phyloP scores from a whole-genome alignment of 2,113 vertebrate species.

The Acanthochromis polyacanthus region DNA sequence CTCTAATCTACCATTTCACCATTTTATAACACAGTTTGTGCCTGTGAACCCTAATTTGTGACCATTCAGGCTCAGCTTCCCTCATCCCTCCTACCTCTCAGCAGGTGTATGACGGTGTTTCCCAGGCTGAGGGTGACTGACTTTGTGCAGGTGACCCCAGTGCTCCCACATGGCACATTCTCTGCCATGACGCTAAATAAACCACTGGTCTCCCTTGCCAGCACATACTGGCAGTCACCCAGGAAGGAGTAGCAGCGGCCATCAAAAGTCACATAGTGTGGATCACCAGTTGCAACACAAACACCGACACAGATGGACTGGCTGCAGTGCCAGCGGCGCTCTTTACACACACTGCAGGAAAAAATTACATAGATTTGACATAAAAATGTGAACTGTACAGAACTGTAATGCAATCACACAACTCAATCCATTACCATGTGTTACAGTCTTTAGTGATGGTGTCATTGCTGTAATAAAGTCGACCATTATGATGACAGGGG shows the following conservation, averaged over 20 bases:
- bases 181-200: constrained; percentile 88
- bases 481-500: constrained; percentile 90
- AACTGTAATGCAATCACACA: not conserved
- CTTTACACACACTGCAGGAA: constrained; percentile 83
- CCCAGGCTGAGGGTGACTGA: constrained; percentile 88
- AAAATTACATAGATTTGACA: not conserved
- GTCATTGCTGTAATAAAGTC: constrained; percentile 87
- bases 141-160: constrained; percentile 92
- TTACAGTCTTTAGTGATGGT: constrained; percentile 93
- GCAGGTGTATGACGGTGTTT: constrained; percentile 88
- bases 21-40: no score
- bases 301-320: constrained; percentile 81
- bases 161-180: constrained; percentile 92
- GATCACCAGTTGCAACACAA: constrained; percentile 92
- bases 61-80: no score
- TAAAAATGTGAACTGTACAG: not conserved
- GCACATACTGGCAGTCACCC: constrained; percentile 93
- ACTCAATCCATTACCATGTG: constrained; percentile 82
- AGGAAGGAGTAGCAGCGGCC: constrained; percentile 90
- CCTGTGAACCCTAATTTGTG: no score
- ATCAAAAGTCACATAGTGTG: constrained; percentile 94
- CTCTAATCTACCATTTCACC: not conserved
- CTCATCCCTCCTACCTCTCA: constrained; percentile 86
- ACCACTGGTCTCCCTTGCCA: constrained; percentile 84
- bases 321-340: constrained; percentile 88